Evolutionary conservation across 2,797 vertebrate species (phyloP).

Genomic region (Borostomias antarcticus): DNA sequence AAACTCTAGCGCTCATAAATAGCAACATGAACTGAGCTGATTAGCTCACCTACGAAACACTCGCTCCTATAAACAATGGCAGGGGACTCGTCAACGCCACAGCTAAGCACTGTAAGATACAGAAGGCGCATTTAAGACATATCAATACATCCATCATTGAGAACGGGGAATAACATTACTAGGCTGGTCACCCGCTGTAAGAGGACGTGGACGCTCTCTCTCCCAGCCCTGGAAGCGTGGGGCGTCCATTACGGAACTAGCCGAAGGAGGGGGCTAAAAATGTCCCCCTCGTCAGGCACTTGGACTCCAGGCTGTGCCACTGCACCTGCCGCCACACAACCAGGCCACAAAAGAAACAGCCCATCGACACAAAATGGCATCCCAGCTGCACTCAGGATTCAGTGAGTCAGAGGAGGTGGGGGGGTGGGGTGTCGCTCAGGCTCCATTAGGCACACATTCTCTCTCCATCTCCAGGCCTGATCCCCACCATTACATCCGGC

Average conservation of each 20-base stretch:
- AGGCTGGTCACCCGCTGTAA: conserved; percentile 41
- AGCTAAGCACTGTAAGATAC: background rate
- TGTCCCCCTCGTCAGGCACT: conserved; percentile 47
- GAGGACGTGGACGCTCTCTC: conserved; percentile 65
- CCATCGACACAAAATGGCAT: conserved; percentile 63
- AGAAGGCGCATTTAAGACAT: background rate
- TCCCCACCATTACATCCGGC: conserved; percentile 48
- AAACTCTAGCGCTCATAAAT: too few species aligned
- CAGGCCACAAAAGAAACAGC: conserved; percentile 10
- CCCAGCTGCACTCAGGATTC: conserved; percentile 59
- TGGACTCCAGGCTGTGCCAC: conserved; percentile 42
- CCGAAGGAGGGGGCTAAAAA: conserved; percentile 4
- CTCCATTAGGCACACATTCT: conserved; percentile 64
- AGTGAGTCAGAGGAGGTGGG: conserved; percentile 43
- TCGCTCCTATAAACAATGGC: too few species aligned
- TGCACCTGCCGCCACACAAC: conserved; percentile 64
- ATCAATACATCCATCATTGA: too few species aligned
- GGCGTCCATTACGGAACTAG: conserved; percentile 21
- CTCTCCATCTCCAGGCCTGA: conserved; percentile 53
- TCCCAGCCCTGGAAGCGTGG: conserved; percentile 41
- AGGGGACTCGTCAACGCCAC: background rate
- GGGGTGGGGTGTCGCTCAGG: conserved; percentile 55
- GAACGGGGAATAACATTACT: conserved; percentile 34
- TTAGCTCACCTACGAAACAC: too few species aligned
- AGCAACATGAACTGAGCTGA: background rate